Evolutionary conservation across 2,113 vertebrate species (phyloP).

Genomic region (Romanogobio albipinnatus): DNA sequence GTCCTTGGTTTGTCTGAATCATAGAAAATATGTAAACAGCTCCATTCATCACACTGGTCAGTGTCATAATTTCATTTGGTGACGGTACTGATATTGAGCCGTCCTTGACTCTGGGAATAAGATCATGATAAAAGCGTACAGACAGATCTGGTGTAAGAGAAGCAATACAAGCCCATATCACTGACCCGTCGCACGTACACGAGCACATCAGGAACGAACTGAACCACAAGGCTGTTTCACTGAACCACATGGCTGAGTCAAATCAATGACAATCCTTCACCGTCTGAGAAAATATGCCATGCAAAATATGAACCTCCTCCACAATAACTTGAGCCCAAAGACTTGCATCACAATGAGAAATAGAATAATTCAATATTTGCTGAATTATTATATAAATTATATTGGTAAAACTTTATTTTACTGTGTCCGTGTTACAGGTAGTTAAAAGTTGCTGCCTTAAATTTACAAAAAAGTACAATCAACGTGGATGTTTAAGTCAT

Average conservation of each 20-base stretch:
- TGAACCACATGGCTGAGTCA: no score
- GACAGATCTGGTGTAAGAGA: not conserved
- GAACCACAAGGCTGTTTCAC: no score
- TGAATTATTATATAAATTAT: no score
- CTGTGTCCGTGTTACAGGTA: no score
- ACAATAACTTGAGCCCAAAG: not conserved
- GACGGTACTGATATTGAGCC: not conserved
- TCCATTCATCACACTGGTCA: conserved; percentile 17
- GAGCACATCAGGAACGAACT: no score
- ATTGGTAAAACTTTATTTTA: no score
- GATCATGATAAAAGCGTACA: not conserved
- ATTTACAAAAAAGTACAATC: no score
- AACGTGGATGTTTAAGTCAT: no score
- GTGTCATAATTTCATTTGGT: conserved; percentile 8
- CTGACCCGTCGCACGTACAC: not conserved
- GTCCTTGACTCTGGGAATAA: not conserved
- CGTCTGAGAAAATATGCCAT: no score
- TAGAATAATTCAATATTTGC: no score
- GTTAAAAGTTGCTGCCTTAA: no score
- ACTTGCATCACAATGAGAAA: not conserved
- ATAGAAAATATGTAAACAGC: conserved; percentile 22
- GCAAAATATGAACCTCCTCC: not conserved
- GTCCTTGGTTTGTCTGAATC: conserved; percentile 7
- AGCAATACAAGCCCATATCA: not conserved
- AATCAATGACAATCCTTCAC: no score